Evolutionary conservation across 2,797 vertebrate genomes (phyloP), one percentile per base, ranked within the genome.

Genomic region (Cuniculus paca): DNA sequence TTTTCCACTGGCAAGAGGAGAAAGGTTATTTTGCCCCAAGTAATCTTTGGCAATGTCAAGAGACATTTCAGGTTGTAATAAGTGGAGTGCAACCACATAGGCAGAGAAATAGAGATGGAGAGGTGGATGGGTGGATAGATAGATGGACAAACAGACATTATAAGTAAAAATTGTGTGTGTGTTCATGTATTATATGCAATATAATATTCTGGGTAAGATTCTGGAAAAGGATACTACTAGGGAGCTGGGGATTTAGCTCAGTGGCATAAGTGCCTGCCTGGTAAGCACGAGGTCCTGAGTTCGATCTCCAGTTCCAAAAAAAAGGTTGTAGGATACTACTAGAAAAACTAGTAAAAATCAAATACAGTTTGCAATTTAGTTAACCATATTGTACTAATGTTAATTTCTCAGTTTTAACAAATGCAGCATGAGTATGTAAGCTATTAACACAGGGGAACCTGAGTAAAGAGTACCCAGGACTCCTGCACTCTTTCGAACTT

Each of bases 341-440:
- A 20, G 74, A 45, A 88, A 81, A 96, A 86, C 14, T 34, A 58
- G 45, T 88, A 26, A 82, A 92, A 88, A 63, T 20, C 65, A 48
- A 88, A 70, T 61, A 39, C 48, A 78, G 28, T 60, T 54, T 54
- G 4, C 19, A 54, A 54, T 54, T 54, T 54, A 54, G 52, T 54
- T 19, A 56, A 61, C 48, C n/a, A 19, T 77, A 60, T n/a, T 79
- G 5, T 54, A 56, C 6, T 56, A 42, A 16, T 63, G 20, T 84
- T 92, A 45, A 70, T 58, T 79, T 84, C n/a, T 88, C 60, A 54
- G 34, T 65, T 95, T 95, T 68, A 78, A 82, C 4, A 75, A 50
- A 77, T 58, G 48, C 74, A 22, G 17, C 10, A 68, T n/a, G 6
- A 26, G 63, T 82, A 12, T 17, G 14, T 56, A 56, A 90, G 31